Conservation (phyloP, 2,797 vertebrate genomes). For the Chelidonichthys spinosus region DNA sequence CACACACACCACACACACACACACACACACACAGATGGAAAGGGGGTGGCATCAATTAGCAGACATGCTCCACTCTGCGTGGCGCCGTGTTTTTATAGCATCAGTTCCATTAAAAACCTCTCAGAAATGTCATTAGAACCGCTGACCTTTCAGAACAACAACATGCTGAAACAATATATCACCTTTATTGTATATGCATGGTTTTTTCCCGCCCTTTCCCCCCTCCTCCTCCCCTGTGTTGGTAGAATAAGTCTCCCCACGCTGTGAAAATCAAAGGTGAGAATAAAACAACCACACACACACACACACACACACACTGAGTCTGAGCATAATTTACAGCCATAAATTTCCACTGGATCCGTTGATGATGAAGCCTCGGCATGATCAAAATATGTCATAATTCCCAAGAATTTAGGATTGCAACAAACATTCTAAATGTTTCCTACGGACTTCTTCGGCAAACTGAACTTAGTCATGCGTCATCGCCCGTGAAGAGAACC, state of each 20-base stretch:
- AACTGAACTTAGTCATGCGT: background rate
- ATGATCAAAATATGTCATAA: background rate
- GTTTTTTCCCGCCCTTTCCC: conserved; percentile 3
- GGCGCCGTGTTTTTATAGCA: conserved; percentile 50
- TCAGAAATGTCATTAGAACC: conserved; percentile 75
- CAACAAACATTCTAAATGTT: conserved; percentile 5
- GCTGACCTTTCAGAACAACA: conserved; percentile 76
- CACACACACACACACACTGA: background rate
- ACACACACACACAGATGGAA: conserved; percentile 27
- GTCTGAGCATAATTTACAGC: conserved; percentile 10
- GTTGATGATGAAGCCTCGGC: conserved; percentile 17
- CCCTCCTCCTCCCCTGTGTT: conserved; percentile 1
- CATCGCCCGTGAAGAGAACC: background rate
- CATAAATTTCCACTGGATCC: conserved; percentile 31
- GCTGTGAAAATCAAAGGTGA: background rate
- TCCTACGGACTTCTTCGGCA: background rate
- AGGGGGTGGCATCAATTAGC: conserved; percentile 63
- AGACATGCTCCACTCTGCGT: conserved; percentile 48
- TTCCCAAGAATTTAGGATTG: background rate
- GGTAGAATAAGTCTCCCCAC: background rate
- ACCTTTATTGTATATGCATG: conserved; percentile 7
- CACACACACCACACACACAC: conserved; percentile 22
- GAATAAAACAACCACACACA: background rate
- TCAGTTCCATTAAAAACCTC: conserved; percentile 66
- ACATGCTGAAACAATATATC: conserved; percentile 42